Base-by-base conservation (phyloP, 2,797 vertebrate genomes). In the Tamandua tetradactyla region DNA sequence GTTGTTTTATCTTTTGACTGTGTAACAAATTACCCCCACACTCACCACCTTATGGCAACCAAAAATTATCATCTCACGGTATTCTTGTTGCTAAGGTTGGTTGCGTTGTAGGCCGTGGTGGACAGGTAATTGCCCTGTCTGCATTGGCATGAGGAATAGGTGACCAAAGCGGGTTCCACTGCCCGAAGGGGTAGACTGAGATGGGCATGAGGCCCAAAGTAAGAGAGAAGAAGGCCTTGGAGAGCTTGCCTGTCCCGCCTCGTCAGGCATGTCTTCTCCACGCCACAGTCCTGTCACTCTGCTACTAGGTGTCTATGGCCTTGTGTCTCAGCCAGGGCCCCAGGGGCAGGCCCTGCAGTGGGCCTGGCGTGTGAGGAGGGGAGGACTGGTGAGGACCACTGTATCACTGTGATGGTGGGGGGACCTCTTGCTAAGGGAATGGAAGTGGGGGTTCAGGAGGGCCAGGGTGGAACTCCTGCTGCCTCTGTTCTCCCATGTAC, bases 41-140 rank as follows among this genome's bases (percentile, higher is more conserved):
- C 35, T 7, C n/a, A 23, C 40, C 32, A 35, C 3, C 66, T 79
- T 52, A 47, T 74, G 88, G 15, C 62, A 52, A 35, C 30, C n/a
- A n/a, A n/a, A n/a, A 32, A 11, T 80, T 25, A 30, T 37, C 15
- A 1, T 32, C 62, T 90, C 9, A 0, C 7, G n/a, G 62, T 4
- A 4, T 9, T 49, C 2, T 22, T 12, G 3, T 4, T 3, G 5
- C 13, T 23, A n/a, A 0, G 23, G 25, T n/a, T 37, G 27, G 20
- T 42, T 10, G 49, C 1, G 35, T 3, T 14, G 7, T 12, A 15
- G 76, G 42, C 72, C 5, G 0, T 74, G 2, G 22, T 0, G 18
- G 47, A 3, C 13, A 13, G 27, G 22, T 15, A 4, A 7, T 5
- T 30, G 37, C 61, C 44, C 59, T 27, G 35, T 23, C 1, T 30